Conservation (phyloP, 2,888 invertebrate genomes). For the Prenolepis imparis region DNA sequence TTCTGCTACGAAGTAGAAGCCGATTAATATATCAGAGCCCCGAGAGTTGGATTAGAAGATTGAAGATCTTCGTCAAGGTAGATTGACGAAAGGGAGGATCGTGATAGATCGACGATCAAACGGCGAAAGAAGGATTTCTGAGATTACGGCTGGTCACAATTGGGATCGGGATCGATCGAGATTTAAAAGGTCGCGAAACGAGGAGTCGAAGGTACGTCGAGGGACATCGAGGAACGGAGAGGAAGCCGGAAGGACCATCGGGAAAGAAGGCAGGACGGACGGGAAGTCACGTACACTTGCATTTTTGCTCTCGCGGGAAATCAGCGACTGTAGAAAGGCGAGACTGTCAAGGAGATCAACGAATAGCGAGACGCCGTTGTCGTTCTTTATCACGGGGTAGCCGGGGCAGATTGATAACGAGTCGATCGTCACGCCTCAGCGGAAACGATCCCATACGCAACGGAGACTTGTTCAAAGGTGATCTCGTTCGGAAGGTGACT, state of each 20-base stretch:
- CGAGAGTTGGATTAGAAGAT: slow-evolving; percentile 4
- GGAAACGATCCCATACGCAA: background rate
- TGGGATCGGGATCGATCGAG: slow-evolving; percentile 23
- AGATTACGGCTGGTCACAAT: background rate
- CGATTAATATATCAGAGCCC: background rate
- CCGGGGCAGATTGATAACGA: slow-evolving; percentile 52
- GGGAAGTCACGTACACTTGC: slow-evolving; percentile 41
- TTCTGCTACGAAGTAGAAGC: background rate
- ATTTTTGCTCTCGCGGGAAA: slow-evolving; percentile 67
- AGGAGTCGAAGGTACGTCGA: background rate
- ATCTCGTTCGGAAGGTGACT: background rate
- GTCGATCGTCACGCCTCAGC: background rate
- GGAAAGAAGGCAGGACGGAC: background rate
- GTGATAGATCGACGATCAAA: background rate
- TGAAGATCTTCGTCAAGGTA: background rate
- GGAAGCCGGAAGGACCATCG: background rate
- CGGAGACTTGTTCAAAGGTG: background rate
- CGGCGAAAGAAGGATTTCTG: slow-evolving; percentile 40
- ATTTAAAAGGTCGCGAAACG: slow-evolving; percentile 1
- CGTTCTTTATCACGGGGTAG: background rate
- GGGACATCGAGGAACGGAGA: background rate
- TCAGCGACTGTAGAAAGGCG: slow-evolving; percentile 33
- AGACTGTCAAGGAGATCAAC: background rate
- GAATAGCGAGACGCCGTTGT: background rate
- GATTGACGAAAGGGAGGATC: background rate